A percentile compares a stretch with the other conserved stretches of the same genome.
Conservation (phyloP, 2,888 invertebrate genomes). For the Leucophenga maculata region DNA sequence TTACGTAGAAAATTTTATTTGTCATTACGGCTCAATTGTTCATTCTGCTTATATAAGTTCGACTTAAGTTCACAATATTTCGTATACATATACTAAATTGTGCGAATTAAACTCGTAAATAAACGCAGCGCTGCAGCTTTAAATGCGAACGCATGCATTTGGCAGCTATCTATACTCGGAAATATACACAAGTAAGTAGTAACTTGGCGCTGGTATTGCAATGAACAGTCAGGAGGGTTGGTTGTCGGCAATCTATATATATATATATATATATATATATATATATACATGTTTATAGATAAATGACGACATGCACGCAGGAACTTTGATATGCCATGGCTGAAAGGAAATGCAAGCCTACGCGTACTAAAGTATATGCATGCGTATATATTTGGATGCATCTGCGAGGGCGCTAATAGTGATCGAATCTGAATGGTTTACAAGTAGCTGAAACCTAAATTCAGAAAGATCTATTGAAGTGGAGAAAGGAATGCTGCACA, state of each 20-base stretch:
- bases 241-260: not conserved
- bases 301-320: constrained; percentile 27
- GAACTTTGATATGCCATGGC: constrained; percentile 8
- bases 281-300: constrained; percentile 8
- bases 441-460: not conserved
- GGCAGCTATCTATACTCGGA: constrained; percentile 46
- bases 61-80: too few relatives aligned
- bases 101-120: not conserved
- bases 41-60: too few relatives aligned
- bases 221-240: not conserved
- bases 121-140: constrained; percentile 39
- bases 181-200: not conserved
- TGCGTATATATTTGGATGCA: constrained; percentile 45
- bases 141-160: constrained; percentile 37
- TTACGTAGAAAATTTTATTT: too few relatives aligned
- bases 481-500: too few relatives aligned
- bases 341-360: constrained; percentile 20
- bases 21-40: too few relatives aligned
- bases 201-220: not conserved
- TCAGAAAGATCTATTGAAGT: too few relatives aligned
- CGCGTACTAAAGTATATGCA: constrained; percentile 37
- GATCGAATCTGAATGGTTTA: not conserved
- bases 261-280: constrained; percentile 23
- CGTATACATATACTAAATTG: too few relatives aligned
- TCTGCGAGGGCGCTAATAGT: too few relatives aligned